These are phyloP conservation scores for Himalopsyche kuldschensis DNA, from an alignment of 2,888 invertebrate genomes.

Conservation along the genomic window DNA sequence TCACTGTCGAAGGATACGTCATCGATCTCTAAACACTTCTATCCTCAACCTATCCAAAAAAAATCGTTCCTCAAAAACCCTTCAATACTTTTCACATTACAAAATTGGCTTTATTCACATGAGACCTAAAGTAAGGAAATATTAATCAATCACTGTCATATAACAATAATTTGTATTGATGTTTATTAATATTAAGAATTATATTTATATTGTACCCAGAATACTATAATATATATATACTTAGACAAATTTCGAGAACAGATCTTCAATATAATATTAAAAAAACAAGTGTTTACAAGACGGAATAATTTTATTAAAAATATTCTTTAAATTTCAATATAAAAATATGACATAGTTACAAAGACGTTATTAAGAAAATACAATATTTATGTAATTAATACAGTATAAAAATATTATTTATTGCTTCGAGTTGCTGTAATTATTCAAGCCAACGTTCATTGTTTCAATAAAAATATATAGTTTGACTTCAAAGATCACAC, in stretches of 20 bases:
- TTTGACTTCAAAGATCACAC: background rate
- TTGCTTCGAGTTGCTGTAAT: background rate
- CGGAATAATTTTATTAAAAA: background rate
- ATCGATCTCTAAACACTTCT: conserved; percentile 59
- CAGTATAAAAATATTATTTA: background rate
- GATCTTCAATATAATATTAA: background rate
- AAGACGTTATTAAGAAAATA: background rate
- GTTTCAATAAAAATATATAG: background rate
- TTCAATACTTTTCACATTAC: conserved; percentile 38
- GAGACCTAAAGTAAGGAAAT: background rate
- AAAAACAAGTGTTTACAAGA: background rate
- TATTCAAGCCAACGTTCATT: background rate
- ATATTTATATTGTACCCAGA: background rate
- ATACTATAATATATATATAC: background rate
- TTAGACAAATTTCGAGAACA: too few relatives aligned
- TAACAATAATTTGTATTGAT: background rate
- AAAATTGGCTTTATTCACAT: conserved; percentile 38
- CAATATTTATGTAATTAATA: background rate
- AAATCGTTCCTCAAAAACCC: background rate
- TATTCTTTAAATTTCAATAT: background rate
- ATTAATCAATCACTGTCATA: background rate
- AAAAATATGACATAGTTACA: background rate
- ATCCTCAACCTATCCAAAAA: background rate
- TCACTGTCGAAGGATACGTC: conserved; percentile 74
- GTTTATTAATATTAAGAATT: background rate